These are phyloP conservation scores for Ctenosaura bakeri DNA, from an alignment of 2,797 vertebrate genomes.

Conservation along the genomic window DNA sequence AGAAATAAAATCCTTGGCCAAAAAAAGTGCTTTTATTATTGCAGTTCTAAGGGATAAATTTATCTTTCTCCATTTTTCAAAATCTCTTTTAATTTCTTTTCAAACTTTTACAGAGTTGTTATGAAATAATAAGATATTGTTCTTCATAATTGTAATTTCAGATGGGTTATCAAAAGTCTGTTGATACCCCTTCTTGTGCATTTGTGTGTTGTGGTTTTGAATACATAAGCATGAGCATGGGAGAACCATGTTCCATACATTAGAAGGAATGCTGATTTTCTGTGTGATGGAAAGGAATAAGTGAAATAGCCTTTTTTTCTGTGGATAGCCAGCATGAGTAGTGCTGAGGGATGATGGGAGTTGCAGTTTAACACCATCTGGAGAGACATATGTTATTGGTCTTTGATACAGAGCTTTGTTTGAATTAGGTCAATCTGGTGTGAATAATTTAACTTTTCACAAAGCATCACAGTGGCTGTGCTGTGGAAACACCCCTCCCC, in stretches of 20 bases:
- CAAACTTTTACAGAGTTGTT: no score
- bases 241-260: neutral
- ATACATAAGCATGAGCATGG: neutral
- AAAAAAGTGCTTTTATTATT: no score
- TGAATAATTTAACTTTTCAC: constrained; percentile 47
- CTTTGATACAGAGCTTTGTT: constrained; percentile 32
- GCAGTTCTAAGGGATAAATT: no score
- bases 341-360: neutral
- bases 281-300: neutral
- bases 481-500: no score
- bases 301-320: neutral
- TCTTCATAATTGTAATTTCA: no score
- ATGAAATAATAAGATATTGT: no score
- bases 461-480: neutral
- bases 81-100: no score
- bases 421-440: constrained; percentile 17
- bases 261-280: neutral
- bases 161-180: neutral
- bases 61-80: no score
- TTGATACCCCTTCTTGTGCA: neutral
- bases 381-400: no score
- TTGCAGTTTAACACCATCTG: neutral
- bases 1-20: no score
- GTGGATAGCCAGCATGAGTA: neutral
- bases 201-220: neutral